These are phyloP conservation scores for Lasioglossum lativentre DNA, from an alignment of 2,888 invertebrate genomes.

Conservation along the genomic window DNA sequence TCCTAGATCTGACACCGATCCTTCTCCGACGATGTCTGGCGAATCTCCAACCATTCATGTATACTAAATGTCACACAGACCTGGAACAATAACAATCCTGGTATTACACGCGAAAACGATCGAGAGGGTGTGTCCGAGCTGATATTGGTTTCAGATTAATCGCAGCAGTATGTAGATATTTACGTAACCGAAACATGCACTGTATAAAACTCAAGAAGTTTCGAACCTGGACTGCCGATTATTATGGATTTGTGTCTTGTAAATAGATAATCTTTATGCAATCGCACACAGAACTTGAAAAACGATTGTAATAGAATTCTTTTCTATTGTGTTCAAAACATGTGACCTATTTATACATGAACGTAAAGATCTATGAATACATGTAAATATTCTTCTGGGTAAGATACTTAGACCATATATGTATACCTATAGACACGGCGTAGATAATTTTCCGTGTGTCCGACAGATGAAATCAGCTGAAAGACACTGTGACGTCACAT, in stretches of 20 bases:
- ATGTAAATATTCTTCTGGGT: no score
- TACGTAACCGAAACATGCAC: background rate
- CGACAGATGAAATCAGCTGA: no score
- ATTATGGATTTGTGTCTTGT: background rate
- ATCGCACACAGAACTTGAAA: no score
- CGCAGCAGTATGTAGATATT: background rate
- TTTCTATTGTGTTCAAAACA: no score
- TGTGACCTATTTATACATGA: no score
- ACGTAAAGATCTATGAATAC: no score
- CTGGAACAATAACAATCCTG: conserved; percentile 65
- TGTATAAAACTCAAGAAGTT: background rate
- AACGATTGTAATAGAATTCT: background rate
- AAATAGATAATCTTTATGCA: background rate
- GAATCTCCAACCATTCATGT: conserved; percentile 85
- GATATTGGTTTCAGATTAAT: background rate
- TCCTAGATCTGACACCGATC: conserved; percentile 79
- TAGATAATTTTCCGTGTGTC: no score
- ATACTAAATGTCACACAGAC: conserved; percentile 76
- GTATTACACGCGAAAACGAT: background rate
- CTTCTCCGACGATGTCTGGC: conserved; percentile 81
- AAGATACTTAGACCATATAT: no score
- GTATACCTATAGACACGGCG: no score
- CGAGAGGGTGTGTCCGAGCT: no score
- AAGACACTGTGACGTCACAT: no score
- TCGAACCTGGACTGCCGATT: background rate